These are phyloP conservation scores for Cariama cristata DNA, from an alignment of 2,113 vertebrate species.

Conservation along the genomic window DNA sequence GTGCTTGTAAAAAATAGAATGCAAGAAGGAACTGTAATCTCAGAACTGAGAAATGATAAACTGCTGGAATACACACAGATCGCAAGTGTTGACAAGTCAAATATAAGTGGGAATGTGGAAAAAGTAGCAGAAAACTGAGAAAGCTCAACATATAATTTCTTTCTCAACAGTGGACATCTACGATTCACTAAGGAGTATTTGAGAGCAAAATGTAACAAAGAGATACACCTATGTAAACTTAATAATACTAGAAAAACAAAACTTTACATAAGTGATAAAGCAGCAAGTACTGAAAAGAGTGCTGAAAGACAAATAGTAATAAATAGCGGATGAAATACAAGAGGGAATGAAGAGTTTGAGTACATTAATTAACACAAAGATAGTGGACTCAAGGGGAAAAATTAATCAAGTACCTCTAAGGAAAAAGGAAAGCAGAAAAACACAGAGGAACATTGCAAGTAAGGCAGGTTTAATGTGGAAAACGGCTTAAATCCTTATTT, in stretches of 20 bases:
- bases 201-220: neutral
- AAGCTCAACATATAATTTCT: neutral
- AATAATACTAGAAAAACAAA: neutral
- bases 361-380: conserved; percentile 20
- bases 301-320: neutral
- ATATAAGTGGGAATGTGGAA: neutral
- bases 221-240: neutral
- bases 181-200: neutral
- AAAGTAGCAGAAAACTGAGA: neutral
- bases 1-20: neutral
- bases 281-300: neutral
- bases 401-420: neutral
- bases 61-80: neutral
- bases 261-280: neutral
- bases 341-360: neutral
- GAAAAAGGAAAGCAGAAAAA: neutral
- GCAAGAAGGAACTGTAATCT: neutral
- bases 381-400: neutral
- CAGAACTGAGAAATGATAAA: neutral
- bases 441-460: neutral
- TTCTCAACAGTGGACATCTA: neutral
- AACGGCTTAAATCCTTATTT: neutral
- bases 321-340: neutral
- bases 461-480: neutral
- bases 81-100: neutral